Percentiles rank a stretch among this genome's conserved stretches.
Conservation (phyloP, 2,888 invertebrate species). For the Diarsia rubi region DNA sequence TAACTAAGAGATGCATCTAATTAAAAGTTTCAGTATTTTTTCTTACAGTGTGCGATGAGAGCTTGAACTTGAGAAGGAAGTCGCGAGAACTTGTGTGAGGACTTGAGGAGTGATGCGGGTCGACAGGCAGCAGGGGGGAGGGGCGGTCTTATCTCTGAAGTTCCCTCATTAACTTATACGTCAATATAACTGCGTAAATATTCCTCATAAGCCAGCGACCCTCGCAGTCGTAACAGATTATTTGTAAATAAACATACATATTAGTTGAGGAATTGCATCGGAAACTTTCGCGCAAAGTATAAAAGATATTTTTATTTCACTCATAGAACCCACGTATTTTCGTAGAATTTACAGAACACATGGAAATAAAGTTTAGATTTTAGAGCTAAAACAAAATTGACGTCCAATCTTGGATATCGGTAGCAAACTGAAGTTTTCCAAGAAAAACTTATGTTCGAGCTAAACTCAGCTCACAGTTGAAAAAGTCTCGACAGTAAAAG, state of each 20-base stretch:
- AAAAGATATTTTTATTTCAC: neutral
- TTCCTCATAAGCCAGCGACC: slow-evolving; percentile 32
- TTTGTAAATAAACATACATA: slow-evolving; percentile 10
- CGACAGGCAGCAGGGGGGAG: neutral
- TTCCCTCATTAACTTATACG: slow-evolving; percentile 61
- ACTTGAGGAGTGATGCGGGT: slow-evolving; percentile 50
- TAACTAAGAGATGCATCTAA: slow-evolving; percentile 33
- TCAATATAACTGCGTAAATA: slow-evolving; percentile 49
- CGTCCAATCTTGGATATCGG: slow-evolving; percentile 44
- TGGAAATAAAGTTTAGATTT: slow-evolving; percentile 37
- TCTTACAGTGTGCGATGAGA: slow-evolving; percentile 18
- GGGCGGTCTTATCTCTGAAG: slow-evolving; percentile 53
- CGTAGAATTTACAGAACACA: slow-evolving; percentile 11
- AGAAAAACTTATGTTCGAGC: slow-evolving; percentile 46
- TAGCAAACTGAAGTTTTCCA: slow-evolving; percentile 42
- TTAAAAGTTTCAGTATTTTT: slow-evolving; percentile 54
- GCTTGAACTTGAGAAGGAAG: slow-evolving; percentile 39
- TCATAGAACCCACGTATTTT: slow-evolving; percentile 6
- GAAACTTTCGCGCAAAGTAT: neutral
- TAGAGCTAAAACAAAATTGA: slow-evolving; percentile 43
- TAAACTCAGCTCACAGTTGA: slow-evolving; percentile 33
- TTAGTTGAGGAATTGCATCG: neutral
- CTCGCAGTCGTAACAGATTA: slow-evolving; percentile 10
- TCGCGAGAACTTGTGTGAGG: slow-evolving; percentile 44
- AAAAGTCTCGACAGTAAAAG: slow-evolving; percentile 44